Evolutionary conservation across 2,113 vertebrate genomes (phyloP), one percentile per base, ranked within the genome.

Genomic region (Gulo gulo): DNA sequence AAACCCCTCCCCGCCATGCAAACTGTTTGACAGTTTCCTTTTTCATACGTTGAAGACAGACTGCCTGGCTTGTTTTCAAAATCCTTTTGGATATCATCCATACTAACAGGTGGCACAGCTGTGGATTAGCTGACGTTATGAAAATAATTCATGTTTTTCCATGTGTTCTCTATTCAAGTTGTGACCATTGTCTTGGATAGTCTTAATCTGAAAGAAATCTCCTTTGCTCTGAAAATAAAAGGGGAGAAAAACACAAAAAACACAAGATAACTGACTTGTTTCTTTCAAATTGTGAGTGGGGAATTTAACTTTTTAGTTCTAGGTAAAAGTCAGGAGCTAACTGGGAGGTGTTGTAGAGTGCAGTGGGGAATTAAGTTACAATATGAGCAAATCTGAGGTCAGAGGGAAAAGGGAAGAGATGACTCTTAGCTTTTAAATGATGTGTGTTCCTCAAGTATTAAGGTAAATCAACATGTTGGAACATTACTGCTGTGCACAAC

Each of bases 101-200:
- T 78, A 29, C 3, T 76, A 90, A 95, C 96, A 97, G 90, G 94
- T 98, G 96, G 94, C 65, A 71, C 83, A 91, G 94, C 86, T 92
- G 82, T 95, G 78, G 94, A 92, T 87, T 93, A 91, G 63, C 87
- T 95, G 55, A 92, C 69, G 15, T 86, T 61, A 85, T 82, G 65
- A 80, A 95, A 96, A 83, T 80, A 78, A 97, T 96, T 71, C 45
- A 8, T 89, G 31, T 26, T 92, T 92, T 84, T 47, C 67, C 59
- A 8, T 52, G 86, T 88, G 52, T 6, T 79, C 36, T 85, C 61
- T 74, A 18, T 42, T 93, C 78, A 83, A 57, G 6, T 61, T 81
- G 36, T 73, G 85, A n/a, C 71, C 65, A 78, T 91, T 90, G 81
- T 94, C 76, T 94, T 95, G 4, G 14, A 69, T 81, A 45, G 7